phyloP scores from a whole-genome alignment of 2,888 invertebrate genomes.

The Hemicrepidius hirtus region DNA sequence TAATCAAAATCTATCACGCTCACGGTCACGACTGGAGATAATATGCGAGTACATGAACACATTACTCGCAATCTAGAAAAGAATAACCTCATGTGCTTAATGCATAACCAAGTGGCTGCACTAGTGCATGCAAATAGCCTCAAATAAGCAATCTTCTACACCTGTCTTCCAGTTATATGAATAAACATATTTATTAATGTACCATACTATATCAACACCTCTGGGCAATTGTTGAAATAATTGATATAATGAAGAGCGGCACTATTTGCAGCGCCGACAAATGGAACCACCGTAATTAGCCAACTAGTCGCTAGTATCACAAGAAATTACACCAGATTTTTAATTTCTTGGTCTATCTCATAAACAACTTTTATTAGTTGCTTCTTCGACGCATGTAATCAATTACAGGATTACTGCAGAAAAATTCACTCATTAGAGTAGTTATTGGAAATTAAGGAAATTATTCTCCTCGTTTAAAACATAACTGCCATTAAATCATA shows the following conservation, averaged over 20 bases:
- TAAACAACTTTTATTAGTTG: neutral
- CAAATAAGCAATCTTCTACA: constrained; percentile 35
- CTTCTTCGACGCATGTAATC: neutral
- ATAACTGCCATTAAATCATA: too few relatives aligned
- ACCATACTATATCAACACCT: constrained; percentile 40
- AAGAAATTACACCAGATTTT: neutral
- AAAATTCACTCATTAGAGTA: constrained; percentile 1
- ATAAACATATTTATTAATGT: constrained; percentile 45
- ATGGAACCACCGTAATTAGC: constrained; percentile 35
- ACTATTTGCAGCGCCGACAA: constrained; percentile 32
- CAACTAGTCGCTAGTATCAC: constrained; percentile 14
- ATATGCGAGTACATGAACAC: constrained; percentile 27
- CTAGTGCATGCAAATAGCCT: constrained; percentile 35
- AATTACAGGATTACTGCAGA: neutral
- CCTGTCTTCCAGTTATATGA: constrained; percentile 41
- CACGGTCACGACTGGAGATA: constrained; percentile 30
- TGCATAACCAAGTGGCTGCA: constrained; percentile 37
- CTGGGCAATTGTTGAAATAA: constrained; percentile 36
- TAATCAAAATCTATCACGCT: constrained; percentile 31
- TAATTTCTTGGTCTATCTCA: neutral
- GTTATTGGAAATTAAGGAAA: neutral
- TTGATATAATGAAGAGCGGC: constrained; percentile 32
- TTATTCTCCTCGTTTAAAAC: neutral
- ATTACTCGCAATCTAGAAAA: constrained; percentile 28
- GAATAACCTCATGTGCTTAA: constrained; percentile 27